Evolutionary conservation across 2,797 vertebrate genomes (phyloP), one percentile per base, ranked within the genome.

Genomic region (Micropoecilia bifurca): DNA sequence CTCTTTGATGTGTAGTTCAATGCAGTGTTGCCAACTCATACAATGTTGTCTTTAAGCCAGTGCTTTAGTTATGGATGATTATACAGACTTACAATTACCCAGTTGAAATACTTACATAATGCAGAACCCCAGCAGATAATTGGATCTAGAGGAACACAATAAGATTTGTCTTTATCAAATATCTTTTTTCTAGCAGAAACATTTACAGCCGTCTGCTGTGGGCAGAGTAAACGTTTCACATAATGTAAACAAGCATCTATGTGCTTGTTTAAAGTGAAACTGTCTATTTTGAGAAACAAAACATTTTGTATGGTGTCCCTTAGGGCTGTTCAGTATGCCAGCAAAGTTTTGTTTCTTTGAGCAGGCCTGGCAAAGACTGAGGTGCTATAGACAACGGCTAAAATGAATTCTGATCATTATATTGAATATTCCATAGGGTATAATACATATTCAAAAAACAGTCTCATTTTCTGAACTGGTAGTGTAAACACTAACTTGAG

Each of bases 1-100:
- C 45, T 57, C 74, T 46, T 14, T 0, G 16, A 43, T 41, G 73
- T 69, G 66, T 39, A 77, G 82, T 13, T 55, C 76, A 30, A 6
- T 59, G 45, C 22, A 57, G 30, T 72, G 74, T 66, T 57, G 46
- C 9, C 28, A 57, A 71, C 18, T 39, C 25, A 66, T 39, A 22
- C 36, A 41, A 20, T 68, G 63, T n/a, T 68, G 16, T n/a, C 46
- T 36, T 45, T n/a, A 45, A 45, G 6, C 10, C 0, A 25, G 9
- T 41, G 59, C 63, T 69, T 43, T 43, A 14, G n/a, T 46, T 28
- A 7, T 71, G 68, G 25, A 45, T 71, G 41, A n/a, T n/a, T 28
- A 25, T 10, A 22, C 18, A 41, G 61, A 66, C 7, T 43, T n/a
- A 71, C 18, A 46, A 71, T n/a, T 12, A 1, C 30, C 20, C 6